A percentile compares a stretch with the other conserved stretches of the same genome.
These are phyloP conservation scores for Brachyptera risi DNA, from an alignment of 2,888 invertebrate species.

Conservation along the genomic window DNA sequence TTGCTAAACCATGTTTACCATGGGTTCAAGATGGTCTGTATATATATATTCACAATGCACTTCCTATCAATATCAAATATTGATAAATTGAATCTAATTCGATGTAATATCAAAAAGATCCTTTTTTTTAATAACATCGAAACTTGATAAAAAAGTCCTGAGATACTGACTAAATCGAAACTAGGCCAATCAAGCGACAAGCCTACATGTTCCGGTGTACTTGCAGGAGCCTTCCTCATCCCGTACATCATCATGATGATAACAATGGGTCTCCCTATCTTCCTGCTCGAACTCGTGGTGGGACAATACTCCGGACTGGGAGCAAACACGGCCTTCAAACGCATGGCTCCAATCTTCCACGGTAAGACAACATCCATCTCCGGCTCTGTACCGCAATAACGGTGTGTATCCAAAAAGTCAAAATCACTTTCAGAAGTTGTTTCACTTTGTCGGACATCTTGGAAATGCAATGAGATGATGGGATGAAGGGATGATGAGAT, in stretches of 20 bases:
- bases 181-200: neutral
- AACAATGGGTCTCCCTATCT: slow-evolving; percentile 30
- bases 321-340: slow-evolving; percentile 52
- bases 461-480: neutral
- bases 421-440: neutral
- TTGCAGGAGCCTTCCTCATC: slow-evolving; percentile 32
- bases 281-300: slow-evolving; percentile 31
- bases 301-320: slow-evolving; percentile 31
- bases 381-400: too few species aligned
- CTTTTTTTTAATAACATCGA: too few species aligned
- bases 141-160: neutral
- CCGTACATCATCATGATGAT: slow-evolving; percentile 32
- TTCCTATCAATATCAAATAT: too few species aligned
- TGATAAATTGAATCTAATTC: too few species aligned
- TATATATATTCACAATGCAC: too few species aligned
- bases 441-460: too few species aligned
- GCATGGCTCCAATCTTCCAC: slow-evolving; percentile 56
- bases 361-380: too few species aligned
- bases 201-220: slow-evolving; percentile 23
- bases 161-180: neutral
- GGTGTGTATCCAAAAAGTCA: too few species aligned
- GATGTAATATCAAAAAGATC: too few species aligned
- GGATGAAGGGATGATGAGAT: too few species aligned
- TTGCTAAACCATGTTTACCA: too few species aligned
- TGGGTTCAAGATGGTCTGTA: too few species aligned